phyloP scores from a whole-genome alignment of 2,797 vertebrate species.

The Avahi laniger region DNA sequence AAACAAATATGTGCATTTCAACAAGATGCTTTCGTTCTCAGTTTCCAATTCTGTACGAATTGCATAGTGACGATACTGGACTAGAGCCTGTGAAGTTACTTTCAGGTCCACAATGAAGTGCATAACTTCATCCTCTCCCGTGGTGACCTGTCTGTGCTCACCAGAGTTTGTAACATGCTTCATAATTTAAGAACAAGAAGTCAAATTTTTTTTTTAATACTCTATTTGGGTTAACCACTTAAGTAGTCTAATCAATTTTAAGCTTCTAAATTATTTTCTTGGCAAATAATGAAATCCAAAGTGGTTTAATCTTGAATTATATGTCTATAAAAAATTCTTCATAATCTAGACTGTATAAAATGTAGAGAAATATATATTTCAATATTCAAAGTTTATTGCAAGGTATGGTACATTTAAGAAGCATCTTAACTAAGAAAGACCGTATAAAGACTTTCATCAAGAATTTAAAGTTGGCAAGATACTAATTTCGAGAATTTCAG shows the following conservation, averaged over 20 bases:
- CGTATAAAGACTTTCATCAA: background rate
- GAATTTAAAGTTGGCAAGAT: background rate
- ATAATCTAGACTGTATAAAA: background rate
- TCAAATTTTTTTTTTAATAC: background rate
- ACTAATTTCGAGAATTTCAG: background rate
- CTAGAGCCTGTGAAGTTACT: background rate
- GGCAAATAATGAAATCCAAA: background rate
- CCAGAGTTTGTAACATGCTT: background rate
- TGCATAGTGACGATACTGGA: background rate
- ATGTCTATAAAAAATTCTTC: background rate
- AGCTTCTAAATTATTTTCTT: background rate
- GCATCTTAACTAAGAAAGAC: background rate
- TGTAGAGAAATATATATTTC: background rate
- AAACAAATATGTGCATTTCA: background rate
- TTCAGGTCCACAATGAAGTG: background rate
- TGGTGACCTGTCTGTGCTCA: background rate
- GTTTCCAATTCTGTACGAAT: background rate
- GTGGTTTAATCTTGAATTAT: background rate
- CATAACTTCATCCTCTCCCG: background rate
- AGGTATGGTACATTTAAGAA: background rate
- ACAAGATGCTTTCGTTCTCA: background rate
- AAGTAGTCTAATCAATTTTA: background rate
- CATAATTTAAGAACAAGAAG: background rate
- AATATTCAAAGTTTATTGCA: background rate
- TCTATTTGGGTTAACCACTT: background rate